Evolutionary conservation across 2,113 vertebrate genomes (phyloP).

Genomic region (Chaetura pelagica): DNA sequence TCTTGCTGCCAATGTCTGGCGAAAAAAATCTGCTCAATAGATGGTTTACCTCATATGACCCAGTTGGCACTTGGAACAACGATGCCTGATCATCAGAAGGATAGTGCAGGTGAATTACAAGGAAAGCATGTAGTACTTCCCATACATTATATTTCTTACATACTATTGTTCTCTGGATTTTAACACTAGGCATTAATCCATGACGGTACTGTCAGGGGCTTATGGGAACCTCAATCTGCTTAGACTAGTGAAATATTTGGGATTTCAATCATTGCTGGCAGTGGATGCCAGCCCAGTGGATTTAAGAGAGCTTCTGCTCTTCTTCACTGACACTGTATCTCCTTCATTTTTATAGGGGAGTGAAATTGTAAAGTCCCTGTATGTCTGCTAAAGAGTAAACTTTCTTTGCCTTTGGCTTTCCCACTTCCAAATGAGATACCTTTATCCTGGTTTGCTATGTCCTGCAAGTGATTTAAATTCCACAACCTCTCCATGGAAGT

Average conservation of each 20-base stretch:
- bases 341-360: background rate
- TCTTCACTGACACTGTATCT: constrained; percentile 5
- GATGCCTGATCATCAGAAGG: background rate
- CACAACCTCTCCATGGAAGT: background rate
- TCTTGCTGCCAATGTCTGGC: constrained; percentile 51
- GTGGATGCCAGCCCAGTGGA: background rate
- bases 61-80: background rate
- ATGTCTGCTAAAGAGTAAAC: background rate
- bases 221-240: background rate
- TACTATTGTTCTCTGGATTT: background rate
- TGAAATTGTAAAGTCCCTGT: background rate
- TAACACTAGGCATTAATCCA: background rate
- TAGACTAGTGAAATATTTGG: constrained; percentile 37
- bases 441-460: background rate
- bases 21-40: background rate
- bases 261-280: constrained; percentile 44
- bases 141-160: background rate
- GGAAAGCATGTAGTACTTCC: background rate
- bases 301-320: constrained; percentile 35
- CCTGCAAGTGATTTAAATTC: background rate
- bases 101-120: background rate
- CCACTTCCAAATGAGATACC: background rate
- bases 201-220: background rate
- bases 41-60: constrained; percentile 58
- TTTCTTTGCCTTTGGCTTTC: background rate